Evolutionary conservation across 2,888 invertebrate species (phyloP), one percentile per base, ranked within the genome.

Genomic region (Ptychoptera albimana): DNA sequence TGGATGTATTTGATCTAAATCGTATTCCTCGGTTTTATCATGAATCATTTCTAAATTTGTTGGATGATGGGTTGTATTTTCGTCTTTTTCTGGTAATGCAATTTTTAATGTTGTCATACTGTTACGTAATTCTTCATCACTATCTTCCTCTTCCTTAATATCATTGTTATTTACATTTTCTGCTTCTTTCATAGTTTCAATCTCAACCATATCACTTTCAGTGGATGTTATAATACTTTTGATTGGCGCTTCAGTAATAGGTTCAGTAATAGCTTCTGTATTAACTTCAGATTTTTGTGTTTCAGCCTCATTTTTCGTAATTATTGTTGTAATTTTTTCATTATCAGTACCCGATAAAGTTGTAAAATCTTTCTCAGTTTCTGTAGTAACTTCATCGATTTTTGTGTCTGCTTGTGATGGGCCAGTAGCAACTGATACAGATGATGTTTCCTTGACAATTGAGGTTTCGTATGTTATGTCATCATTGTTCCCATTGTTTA

Each of bases 381-480:
- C 12, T 37, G 9, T 13, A 5, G n/a, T 12, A 6, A 12, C 14
- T 13, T 12, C 13, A 13, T 5, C 37, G 3, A 8, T 29, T 30
- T 37, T 43, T 30, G 13, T 15, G 2, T 9, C 31, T 13, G 23
- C 35, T 2, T 15, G 42, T 31, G 23, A 7, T 23, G 7, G 23
- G 7, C 23, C 23, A 23, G 23, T 23, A 23, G 12, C 36, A 10
- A 46, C 36, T 23, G 45, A 43, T 13, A 45, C 39, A 11, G 50
- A 46, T 5, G 50, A 46, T 12, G 45, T 47, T 45, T 50, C 46
- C 23, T 45, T 45, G 1, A 50, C 42, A 38, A 48, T 34, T 12
- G 49, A 46, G 13, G 44, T 49, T 42, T 46, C 46, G 29, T 39
- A 46, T 34, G 39, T 35, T 13, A 39, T 45, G 5, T 44, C 13